These are phyloP conservation scores for Ginglymostoma cirratum DNA, from an alignment of 2,113 vertebrate species.

Conservation along the genomic window DNA sequence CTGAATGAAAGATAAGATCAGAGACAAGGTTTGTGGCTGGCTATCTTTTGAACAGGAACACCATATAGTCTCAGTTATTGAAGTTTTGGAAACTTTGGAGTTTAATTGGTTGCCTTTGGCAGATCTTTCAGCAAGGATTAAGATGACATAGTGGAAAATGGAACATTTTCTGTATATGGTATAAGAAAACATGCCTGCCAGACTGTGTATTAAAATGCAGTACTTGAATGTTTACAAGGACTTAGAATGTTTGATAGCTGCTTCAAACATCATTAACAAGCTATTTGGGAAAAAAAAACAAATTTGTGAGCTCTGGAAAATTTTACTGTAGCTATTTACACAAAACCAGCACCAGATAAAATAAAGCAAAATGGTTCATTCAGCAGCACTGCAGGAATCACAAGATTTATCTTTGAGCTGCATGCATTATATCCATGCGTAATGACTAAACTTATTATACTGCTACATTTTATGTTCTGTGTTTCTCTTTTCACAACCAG, in stretches of 20 bases:
- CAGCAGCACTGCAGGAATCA: not conserved
- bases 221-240: constrained; percentile 28
- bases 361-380: not conserved
- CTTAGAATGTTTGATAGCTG: not conserved
- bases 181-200: constrained; percentile 17
- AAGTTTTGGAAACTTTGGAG: not conserved
- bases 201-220: not conserved
- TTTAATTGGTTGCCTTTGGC: constrained; percentile 34
- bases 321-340: not conserved
- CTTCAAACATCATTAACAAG: not conserved
- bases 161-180: constrained; percentile 20
- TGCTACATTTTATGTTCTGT: too few species aligned
- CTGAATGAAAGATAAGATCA: constrained; percentile 5
- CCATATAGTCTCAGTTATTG: not conserved
- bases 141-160: constrained; percentile 37
- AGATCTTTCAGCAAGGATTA: constrained; percentile 36
- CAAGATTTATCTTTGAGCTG: not conserved
- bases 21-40: not conserved
- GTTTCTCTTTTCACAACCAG: not conserved
- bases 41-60: not conserved
- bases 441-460: not conserved
- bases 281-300: not conserved
- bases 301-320: not conserved
- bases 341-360: not conserved
- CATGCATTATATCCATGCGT: not conserved